phyloP scores from a whole-genome alignment of 2,888 invertebrate genomes.

The Cynaeus angustus region DNA sequence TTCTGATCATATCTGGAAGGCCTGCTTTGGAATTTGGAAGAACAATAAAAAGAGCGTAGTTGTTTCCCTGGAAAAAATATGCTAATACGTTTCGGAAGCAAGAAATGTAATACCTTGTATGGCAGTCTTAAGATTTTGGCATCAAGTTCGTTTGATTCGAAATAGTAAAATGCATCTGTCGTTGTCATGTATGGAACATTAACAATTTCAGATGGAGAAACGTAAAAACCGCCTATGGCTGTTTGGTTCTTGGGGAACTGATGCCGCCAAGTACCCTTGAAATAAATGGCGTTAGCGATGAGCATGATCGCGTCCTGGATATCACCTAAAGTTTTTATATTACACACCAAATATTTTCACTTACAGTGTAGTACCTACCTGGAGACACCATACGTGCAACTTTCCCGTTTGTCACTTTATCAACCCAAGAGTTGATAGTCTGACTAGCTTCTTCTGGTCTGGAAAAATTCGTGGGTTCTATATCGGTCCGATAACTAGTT shows the following conservation, averaged over 20 bases:
- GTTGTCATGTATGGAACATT: conserved; percentile 81
- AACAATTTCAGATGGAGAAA: conserved; percentile 71
- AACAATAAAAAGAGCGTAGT: conserved; percentile 83
- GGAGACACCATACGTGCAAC: conserved; percentile 80
- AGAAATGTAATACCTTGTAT: conserved; percentile 74
- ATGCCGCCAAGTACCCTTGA: conserved; percentile 86
- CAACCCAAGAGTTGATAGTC: conserved; percentile 87
- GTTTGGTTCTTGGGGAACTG: conserved; percentile 80
- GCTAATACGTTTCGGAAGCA: neutral
- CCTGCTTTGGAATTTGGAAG: conserved; percentile 80
- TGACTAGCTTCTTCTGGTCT: conserved; percentile 74
- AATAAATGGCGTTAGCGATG: conserved; percentile 83
- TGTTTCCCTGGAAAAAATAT: conserved; percentile 76
- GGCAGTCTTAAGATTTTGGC: conserved; percentile 84
- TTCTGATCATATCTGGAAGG: conserved; percentile 75
- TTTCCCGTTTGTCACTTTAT: conserved; percentile 82
- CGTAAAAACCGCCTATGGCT: conserved; percentile 76
- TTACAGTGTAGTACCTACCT: conserved; percentile 69
- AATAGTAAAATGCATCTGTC: conserved; percentile 78
- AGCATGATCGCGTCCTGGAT: conserved; percentile 78
- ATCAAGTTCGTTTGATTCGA: conserved; percentile 77
- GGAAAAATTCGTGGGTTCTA: conserved; percentile 78
- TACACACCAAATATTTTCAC: neutral
- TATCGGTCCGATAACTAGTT: conserved; percentile 79
- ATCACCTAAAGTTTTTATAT: conserved; percentile 71